Percentiles rank a stretch among this genome's conserved stretches.
These are phyloP conservation scores for Eubucco bourcierii DNA, from an alignment of 2,113 vertebrate species.

Conservation along the genomic window DNA sequence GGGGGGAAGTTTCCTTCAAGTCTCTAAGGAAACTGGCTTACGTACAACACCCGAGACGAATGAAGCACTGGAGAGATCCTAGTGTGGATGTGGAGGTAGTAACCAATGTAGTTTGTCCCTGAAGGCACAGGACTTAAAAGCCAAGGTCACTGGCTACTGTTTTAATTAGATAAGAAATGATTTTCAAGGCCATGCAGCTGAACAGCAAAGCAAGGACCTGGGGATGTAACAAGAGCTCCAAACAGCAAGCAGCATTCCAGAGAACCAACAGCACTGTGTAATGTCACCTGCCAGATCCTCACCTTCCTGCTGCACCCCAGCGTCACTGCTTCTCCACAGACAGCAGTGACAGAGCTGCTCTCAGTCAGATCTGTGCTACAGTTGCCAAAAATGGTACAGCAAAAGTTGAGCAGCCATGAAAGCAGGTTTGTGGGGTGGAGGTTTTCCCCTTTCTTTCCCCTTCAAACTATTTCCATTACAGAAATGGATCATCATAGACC, in stretches of 20 bases:
- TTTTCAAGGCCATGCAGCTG: neutral
- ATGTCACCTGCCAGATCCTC: neutral
- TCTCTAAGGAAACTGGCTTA: conserved; percentile 34
- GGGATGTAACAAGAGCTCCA: neutral
- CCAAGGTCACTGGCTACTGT: neutral
- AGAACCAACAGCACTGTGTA: rapidly evolving
- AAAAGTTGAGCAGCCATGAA: neutral
- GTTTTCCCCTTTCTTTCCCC: neutral
- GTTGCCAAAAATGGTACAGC: neutral
- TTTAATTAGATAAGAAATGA: neutral
- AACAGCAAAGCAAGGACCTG: neutral
- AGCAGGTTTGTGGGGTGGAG: neutral
- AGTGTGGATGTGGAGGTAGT: neutral
- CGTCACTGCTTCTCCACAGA: neutral
- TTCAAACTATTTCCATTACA: neutral
- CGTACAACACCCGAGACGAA: neutral
- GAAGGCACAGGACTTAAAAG: neutral
- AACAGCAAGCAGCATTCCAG: neutral
- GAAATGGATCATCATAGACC: neutral
- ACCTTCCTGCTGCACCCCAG: neutral
- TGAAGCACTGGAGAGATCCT: neutral
- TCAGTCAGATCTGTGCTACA: neutral
- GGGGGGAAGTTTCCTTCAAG: conserved; percentile 2
- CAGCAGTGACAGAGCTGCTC: neutral
- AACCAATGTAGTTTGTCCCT: neutral